Evolutionary conservation across 30 jellyfish, hydroid and myxozoan species (phyloP), one percentile per base, ranked within the genome.

Genomic region (Aurelia coerulea): DNA sequence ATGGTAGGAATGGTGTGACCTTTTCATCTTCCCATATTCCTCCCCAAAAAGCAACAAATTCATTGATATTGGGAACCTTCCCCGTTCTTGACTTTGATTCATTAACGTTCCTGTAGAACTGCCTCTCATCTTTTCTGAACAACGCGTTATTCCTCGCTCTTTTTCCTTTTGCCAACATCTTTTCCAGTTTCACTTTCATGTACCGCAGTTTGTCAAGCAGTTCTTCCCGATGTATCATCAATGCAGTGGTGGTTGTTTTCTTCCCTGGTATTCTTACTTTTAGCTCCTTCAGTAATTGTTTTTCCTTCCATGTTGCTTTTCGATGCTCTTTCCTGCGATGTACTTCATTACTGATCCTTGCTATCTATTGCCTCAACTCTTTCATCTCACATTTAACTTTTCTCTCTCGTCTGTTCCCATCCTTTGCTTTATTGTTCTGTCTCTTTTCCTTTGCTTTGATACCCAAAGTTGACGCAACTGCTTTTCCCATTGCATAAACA

Each of bases 1-100:
- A 68, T 68, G 54, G 78, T 68, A 68, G 78, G 78, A 68, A 23
- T 68, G 49, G 78, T 68, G 49, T 18, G 78, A 68, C 78, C 78
- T 15, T 68, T 65, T 68, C 7, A 68, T 68, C 78, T 68, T 68
- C 54, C 78, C 49, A 68, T 17, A 68, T 68, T 17, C 78, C 54
- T 32, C 54, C 50, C 50, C 50, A 39, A 39, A 39, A 39, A 39
- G 50, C 50, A 39, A 39, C 50, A 8, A 39, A 39, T 29, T 29
- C 71, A 62, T 18, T n/a, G 9, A 62, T 18, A 18, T n/a, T n/a
- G 32, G 33, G 33, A 62, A 2, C 33, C 71, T n/a, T 62, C 33
- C 71, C 71, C 33, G 71, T 62, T 62, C 71, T 62, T 62, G 32
- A 62, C 71, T 68, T 68, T 68, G 79, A 16, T 68, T 34, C 79